phyloP scores from a whole-genome alignment of 2,888 invertebrate species.

The Chloroclystis v-ata region DNA sequence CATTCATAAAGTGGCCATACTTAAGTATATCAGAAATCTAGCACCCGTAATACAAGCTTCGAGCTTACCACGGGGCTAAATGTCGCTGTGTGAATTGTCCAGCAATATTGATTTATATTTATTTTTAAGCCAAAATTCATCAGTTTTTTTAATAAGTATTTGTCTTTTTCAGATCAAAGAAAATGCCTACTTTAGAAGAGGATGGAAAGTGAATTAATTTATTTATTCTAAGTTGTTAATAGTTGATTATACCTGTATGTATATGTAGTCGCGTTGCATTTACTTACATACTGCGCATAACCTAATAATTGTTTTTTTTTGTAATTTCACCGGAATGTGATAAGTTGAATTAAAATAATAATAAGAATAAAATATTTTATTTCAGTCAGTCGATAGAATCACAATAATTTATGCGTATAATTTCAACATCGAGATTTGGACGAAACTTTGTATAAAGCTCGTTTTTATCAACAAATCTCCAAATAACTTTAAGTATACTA shows the following conservation, averaged over 20 bases:
- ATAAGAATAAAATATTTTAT: slow-evolving; percentile 23
- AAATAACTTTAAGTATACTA: neutral
- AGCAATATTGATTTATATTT: too few relatives aligned
- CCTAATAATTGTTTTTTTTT: slow-evolving; percentile 2
- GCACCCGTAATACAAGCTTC: too few relatives aligned
- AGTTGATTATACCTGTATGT: slow-evolving; percentile 4
- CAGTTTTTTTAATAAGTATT: neutral
- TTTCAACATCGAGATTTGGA: slow-evolving; percentile 1
- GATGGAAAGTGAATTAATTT: slow-evolving; percentile 38
- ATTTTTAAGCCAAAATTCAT: too few relatives aligned
- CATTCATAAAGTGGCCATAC: too few relatives aligned
- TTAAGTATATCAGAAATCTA: too few relatives aligned
- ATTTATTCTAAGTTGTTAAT: slow-evolving; percentile 25
- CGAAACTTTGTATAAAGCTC: neutral
- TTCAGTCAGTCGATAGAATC: slow-evolving; percentile 30
- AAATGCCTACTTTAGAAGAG: slow-evolving; percentile 44
- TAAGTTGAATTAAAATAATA: neutral
- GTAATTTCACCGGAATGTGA: too few relatives aligned
- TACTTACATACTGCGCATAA: slow-evolving; percentile 14
- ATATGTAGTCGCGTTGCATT: slow-evolving; percentile 15
- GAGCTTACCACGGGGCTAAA: too few relatives aligned
- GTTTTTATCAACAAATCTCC: neutral
- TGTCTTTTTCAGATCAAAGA: slow-evolving; percentile 50
- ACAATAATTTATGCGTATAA: slow-evolving; percentile 23
- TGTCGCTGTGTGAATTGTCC: too few relatives aligned